These are phyloP conservation scores for Nannospalax galili DNA, from an alignment of 2,113 vertebrate genomes.

Conservation along the genomic window DNA sequence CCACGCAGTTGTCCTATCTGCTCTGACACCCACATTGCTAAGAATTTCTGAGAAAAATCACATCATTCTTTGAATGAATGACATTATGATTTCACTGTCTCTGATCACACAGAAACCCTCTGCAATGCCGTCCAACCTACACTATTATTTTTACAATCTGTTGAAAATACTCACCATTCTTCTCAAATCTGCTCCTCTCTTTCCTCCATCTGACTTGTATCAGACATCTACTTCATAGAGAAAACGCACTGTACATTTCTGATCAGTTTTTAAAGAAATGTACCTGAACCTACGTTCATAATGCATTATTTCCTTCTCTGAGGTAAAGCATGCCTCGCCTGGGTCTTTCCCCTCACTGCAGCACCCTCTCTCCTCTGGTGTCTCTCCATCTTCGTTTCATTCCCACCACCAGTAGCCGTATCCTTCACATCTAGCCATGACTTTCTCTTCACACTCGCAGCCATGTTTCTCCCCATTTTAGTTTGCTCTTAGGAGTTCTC, in stretches of 20 bases:
- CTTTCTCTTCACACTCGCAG: background rate
- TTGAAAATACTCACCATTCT: background rate
- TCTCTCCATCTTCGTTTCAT: background rate
- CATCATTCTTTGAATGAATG: background rate
- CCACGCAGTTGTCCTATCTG: background rate
- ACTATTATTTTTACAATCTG: background rate
- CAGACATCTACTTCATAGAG: background rate
- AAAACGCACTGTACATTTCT: background rate
- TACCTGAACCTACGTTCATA: background rate
- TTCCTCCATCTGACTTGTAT: background rate
- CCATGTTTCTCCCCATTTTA: background rate
- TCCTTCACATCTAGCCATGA: background rate
- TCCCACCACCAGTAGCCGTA: background rate
- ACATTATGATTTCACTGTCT: background rate
- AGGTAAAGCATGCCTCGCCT: background rate
- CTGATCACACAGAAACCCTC: background rate
- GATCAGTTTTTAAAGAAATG: background rate
- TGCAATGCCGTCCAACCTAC: background rate
- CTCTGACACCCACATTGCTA: background rate
- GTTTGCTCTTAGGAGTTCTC: background rate
- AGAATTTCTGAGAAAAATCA: slow-evolving; percentile 29
- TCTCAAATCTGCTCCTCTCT: background rate
- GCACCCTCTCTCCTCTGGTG: background rate
- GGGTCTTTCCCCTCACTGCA: background rate
- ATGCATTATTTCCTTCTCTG: background rate